phyloP scores from a whole-genome alignment of 2,113 vertebrate species.

The Ptilonorhynchus violaceus region DNA sequence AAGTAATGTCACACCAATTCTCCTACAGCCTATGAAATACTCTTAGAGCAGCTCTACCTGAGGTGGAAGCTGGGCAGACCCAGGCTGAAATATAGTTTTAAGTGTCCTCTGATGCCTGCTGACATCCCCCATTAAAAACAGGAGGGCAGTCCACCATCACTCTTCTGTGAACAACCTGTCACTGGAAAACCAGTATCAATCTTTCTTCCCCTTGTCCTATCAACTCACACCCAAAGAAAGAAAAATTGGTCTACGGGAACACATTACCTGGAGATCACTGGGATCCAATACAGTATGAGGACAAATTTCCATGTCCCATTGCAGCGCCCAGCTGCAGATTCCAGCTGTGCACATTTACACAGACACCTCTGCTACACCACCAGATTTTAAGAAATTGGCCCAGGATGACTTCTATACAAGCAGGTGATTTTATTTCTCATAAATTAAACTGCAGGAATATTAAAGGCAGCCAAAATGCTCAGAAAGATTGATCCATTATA shows the following conservation, averaged over 20 bases:
- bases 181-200: conserved; percentile 58
- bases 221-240: conserved; percentile 28
- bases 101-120: conserved; percentile 45
- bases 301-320: background rate
- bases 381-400: background rate
- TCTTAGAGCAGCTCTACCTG: background rate
- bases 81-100: conserved; percentile 36
- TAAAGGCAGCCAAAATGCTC: background rate
- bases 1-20: conserved; percentile 2
- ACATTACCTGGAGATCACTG: conserved; percentile 20
- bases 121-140: conserved; percentile 38
- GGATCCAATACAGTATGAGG: background rate
- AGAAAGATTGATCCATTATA: background rate
- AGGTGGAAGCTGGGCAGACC: background rate
- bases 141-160: conserved; percentile 22
- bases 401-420: background rate
- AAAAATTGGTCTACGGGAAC: conserved; percentile 47
- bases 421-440: background rate
- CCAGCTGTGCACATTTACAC: background rate
- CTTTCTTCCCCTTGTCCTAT: conserved; percentile 43
- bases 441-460: background rate
- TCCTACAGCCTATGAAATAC: background rate
- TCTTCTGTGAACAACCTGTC: conserved; percentile 15
- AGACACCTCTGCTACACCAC: background rate
- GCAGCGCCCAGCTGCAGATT: background rate